Evolutionary conservation across 2,888 invertebrate genomes (phyloP).

Genomic region (Galeopsomyia nigrocyanea): DNA sequence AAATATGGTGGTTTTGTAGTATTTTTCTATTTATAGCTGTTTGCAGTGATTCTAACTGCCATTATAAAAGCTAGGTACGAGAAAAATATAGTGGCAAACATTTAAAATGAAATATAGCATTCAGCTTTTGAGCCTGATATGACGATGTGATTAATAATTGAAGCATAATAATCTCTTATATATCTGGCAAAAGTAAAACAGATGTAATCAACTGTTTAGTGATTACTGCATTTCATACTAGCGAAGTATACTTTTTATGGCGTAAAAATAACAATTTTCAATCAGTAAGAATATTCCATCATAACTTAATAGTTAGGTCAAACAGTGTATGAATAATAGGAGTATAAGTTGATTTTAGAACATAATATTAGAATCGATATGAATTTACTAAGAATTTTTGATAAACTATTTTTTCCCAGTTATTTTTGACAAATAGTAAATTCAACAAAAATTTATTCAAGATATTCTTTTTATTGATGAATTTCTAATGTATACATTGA

Average conservation of each 20-base stretch:
- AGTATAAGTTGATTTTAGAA: slow-evolving; percentile 6
- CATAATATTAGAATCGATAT: not conserved
- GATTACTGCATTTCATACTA: slow-evolving; percentile 32
- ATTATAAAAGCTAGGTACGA: no score
- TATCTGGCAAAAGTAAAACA: slow-evolving; percentile 16
- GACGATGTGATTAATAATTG: slow-evolving; percentile 24
- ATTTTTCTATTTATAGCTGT: no score
- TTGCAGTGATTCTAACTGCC: no score
- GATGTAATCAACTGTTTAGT: slow-evolving; percentile 18
- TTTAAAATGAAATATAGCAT: no score
- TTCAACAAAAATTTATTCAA: not conserved
- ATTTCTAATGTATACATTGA: no score
- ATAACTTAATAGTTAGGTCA: no score
- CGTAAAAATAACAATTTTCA: not conserved
- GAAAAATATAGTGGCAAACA: no score
- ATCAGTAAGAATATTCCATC: no score
- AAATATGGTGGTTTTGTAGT: no score
- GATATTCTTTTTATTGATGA: no score
- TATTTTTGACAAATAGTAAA: slow-evolving; percentile 4
- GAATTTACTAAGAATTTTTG: not conserved
- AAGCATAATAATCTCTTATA: slow-evolving; percentile 20
- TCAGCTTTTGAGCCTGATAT: slow-evolving; percentile 22
- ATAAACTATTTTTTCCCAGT: not conserved
- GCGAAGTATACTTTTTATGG: slow-evolving; percentile 20
- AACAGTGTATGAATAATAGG: not conserved